phyloP scores from a whole-genome alignment of 2,888 invertebrate species.

The Drosophila mimica region DNA sequence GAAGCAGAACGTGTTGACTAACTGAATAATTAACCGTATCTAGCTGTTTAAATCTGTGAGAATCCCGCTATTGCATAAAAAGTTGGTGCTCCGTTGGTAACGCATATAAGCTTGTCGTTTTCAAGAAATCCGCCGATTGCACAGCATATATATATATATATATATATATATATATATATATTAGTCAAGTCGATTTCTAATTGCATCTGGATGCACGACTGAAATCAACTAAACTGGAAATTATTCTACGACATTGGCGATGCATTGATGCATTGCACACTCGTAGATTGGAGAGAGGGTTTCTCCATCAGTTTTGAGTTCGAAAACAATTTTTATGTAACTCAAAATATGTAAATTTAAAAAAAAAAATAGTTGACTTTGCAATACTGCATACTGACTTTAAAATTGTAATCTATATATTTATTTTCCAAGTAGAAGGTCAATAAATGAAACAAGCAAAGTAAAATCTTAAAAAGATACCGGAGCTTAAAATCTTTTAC shows the following conservation, averaged over 20 bases:
- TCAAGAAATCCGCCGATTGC: conserved; percentile 15
- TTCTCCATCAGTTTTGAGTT: conserved; percentile 14
- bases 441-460: neutral
- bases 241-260: conserved; percentile 5
- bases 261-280: neutral
- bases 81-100: conserved; percentile 61
- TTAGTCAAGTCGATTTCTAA: conserved; percentile 23
- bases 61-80: neutral
- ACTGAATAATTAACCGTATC: conserved; percentile 64
- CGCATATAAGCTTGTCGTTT: conserved; percentile 22
- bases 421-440: neutral
- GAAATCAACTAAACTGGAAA: conserved; percentile 52
- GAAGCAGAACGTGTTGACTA: conserved; percentile 1
- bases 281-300: conserved; percentile 18
- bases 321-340: neutral
- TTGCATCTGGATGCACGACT: conserved; percentile 52
- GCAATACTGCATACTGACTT: neutral
- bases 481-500: neutral
- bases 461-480: neutral
- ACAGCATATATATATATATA: neutral
- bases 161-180: too few relatives aligned
- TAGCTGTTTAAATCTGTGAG: conserved; percentile 44
- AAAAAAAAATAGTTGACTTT: neutral
- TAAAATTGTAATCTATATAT: neutral
- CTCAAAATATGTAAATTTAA: neutral